phyloP scores from a whole-genome alignment of 2,797 vertebrate species.

The Natrix natrix region DNA sequence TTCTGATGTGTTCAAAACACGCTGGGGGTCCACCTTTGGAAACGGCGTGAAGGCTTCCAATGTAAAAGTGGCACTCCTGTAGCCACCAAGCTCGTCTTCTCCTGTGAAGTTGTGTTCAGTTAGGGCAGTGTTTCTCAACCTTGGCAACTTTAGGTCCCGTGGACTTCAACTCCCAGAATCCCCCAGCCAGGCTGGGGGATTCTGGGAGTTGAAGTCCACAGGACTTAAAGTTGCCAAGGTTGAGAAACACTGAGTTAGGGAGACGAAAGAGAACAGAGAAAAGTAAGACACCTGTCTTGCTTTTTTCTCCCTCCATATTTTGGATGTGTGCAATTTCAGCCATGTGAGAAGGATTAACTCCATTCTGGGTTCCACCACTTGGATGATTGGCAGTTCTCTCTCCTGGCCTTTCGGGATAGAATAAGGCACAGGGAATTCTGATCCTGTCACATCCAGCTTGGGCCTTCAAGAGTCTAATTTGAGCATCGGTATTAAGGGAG shows the following conservation, averaged over 20 bases:
- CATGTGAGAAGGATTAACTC: neutral
- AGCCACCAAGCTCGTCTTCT: neutral
- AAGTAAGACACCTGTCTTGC: neutral
- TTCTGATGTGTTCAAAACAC: neutral
- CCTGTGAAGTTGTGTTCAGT: neutral
- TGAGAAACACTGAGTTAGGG: neutral
- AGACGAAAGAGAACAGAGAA: neutral
- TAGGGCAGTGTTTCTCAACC: neutral
- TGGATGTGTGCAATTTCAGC: neutral
- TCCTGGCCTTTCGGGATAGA: neutral
- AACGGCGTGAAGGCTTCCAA: neutral
- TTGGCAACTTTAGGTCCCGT: too few species aligned
- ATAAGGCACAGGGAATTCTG: neutral
- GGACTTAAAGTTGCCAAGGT: too few species aligned
- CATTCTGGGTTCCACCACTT: neutral
- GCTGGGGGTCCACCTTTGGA: neutral
- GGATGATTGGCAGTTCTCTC: neutral
- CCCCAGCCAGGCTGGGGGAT: too few species aligned
- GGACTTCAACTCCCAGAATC: too few species aligned
- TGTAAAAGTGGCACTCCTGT: neutral
- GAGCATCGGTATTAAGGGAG: neutral
- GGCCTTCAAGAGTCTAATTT: neutral
- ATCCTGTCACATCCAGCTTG: neutral
- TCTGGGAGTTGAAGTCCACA: too few species aligned
- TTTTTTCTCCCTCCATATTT: neutral